phyloP scores from a whole-genome alignment of 2,888 invertebrate species.

The Teinopalpus imperialis region DNA sequence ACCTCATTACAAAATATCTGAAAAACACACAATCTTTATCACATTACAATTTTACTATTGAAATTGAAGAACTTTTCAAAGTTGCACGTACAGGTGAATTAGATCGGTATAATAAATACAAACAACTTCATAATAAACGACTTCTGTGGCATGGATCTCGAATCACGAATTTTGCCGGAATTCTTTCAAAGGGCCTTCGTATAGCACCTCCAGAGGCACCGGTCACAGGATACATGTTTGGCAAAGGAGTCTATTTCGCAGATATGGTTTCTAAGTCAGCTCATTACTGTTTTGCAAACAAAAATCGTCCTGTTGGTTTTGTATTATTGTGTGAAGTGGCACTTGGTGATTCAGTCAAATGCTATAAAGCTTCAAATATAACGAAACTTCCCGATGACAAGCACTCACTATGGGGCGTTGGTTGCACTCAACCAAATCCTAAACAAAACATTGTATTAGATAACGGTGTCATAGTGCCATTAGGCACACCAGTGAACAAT shows the following conservation, averaged over 20 bases:
- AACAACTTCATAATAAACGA: constrained; percentile 90
- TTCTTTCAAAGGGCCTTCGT: constrained; percentile 93
- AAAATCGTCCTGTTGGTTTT: constrained; percentile 86
- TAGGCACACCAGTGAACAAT: constrained; percentile 83
- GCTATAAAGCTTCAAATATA: constrained; percentile 86
- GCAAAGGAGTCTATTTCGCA: constrained; percentile 98
- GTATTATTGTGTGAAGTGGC: constrained; percentile 97
- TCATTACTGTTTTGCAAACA: constrained; percentile 93
- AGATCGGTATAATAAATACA: constrained; percentile 91
- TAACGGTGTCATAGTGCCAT: constrained; percentile 83
- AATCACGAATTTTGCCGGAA: constrained; percentile 96
- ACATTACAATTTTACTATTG: constrained; percentile 82
- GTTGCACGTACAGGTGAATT: constrained; percentile 89
- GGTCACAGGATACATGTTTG: constrained; percentile 97
- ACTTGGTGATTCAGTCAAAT: constrained; percentile 85
- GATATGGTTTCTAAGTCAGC: constrained; percentile 99
- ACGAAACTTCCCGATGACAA: constrained; percentile 90
- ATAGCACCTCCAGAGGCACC: constrained; percentile 99
- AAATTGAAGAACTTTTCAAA: constrained; percentile 80
- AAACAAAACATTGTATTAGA: constrained; percentile 2
- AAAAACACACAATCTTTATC: constrained; percentile 95
- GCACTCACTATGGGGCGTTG: constrained; percentile 94
- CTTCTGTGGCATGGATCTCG: constrained; percentile 98
- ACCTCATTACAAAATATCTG: constrained; percentile 88
- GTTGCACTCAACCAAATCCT: constrained; percentile 92